Base-by-base conservation (phyloP, 2,888 invertebrate species). In the Zygaena filipendulae region DNA sequence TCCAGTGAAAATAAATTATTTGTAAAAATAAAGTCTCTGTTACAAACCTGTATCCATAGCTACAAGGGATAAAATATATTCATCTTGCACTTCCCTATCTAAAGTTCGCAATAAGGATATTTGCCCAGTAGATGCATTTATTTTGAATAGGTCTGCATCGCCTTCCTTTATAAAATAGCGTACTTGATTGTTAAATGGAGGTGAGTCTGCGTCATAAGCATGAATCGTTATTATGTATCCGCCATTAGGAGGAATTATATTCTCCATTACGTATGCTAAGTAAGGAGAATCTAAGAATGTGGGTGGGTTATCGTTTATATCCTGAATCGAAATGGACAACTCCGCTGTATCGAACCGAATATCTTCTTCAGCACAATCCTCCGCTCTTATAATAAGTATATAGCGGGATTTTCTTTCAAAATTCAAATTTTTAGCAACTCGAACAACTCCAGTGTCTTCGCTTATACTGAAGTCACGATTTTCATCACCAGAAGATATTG, bases 11-110 rank as follows among this genome's bases (percentile, higher is more conserved):
- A n/a, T n/a, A n/a, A n/a, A n/a, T n/a, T n/a, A n/a, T n/a, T n/a
- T n/a, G n/a, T n/a, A n/a, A n/a, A n/a, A n/a, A n/a, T n/a, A n/a
- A n/a, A n/a, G n/a, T n/a, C n/a, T n/a, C n/a, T n/a, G n/a, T n/a
- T n/a, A n/a, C n/a, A n/a, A n/a, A 94, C 95, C 95, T 46, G 94
- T 93, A 81, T 95, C 95, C 92, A 95, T 94, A 34, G 95, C 95
- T 35, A 94, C 92, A 28, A 95, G 82, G 2, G 92, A 91, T 42
- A 95, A 79, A 27, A 88, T 87, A 59, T 94, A 94, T 70, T 92
- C 91, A 36, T 89, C 84, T 52, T 92, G 90, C 38, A 84, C 71
- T 79, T 95, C 95, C 28, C 95, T 83, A 69, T 95, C 95, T 52
- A 95, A 72, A 0, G 92, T 87, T 48, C 90, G 81, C 45, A 92